Percentiles rank a stretch among this genome's conserved stretches.
Evolutionary conservation across 35 echinoderm and acorn worm genomes (phyloP).

Genomic region (Acanthaster planci): DNA sequence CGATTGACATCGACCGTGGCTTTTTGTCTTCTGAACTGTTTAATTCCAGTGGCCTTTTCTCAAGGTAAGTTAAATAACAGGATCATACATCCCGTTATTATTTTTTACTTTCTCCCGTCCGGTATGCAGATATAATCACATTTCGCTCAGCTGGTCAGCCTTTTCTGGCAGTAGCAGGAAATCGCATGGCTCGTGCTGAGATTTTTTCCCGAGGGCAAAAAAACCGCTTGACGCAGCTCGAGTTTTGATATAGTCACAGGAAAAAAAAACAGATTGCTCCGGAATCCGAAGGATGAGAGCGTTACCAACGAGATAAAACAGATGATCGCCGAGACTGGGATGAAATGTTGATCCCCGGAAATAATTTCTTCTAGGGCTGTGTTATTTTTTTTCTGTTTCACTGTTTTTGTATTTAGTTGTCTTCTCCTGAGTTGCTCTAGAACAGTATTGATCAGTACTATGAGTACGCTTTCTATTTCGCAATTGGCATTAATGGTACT

Average conservation of each 20-base stretch:
- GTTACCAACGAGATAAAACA: background rate
- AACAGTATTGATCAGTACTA: no score
- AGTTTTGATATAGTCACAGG: conserved; percentile 3
- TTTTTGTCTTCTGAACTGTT: conserved; percentile 20
- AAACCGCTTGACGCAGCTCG: conserved; percentile 13
- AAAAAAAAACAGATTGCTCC: conserved; percentile 9
- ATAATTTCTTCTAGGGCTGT: no score
- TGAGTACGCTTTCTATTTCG: no score
- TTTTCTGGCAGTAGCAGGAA: background rate
- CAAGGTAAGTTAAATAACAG: conserved; percentile 19
- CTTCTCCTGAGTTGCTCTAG: no score
- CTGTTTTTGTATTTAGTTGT: no score
- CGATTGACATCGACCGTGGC: conserved; percentile 10
- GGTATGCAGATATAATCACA: background rate
- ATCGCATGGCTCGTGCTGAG: background rate
- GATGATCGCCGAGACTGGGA: no score
- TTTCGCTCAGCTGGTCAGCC: background rate
- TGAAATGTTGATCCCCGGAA: no score
- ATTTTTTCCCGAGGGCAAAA: conserved; percentile 1
- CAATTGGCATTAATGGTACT: no score
- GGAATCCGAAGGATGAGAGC: conserved; percentile 1
- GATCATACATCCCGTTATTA: background rate
- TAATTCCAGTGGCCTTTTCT: conserved; percentile 25
- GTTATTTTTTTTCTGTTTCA: no score
- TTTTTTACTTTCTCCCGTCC: background rate